Base-by-base conservation (phyloP, 2,888 invertebrate genomes). In the Oscheius onirici region DNA sequence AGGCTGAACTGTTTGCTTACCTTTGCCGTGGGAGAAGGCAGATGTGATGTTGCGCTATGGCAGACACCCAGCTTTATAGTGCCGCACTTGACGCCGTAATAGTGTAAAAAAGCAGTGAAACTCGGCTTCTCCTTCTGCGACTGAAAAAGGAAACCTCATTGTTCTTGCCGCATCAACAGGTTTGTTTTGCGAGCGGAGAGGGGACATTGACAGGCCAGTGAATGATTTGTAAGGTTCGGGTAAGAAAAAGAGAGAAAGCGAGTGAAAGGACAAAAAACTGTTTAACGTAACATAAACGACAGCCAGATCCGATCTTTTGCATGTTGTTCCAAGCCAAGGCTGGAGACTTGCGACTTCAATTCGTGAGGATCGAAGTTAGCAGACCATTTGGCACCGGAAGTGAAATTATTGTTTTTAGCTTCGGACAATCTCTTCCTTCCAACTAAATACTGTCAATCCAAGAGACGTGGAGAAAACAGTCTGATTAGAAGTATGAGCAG, bases 111-210 rank as follows among this genome's bases (percentile, higher is more conserved):
- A 58, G 58, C 40, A 43, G 58, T 58, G 58, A 58, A 58, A 58
- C 58, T 58, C 58, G 58, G 58, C 58, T 58, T 58, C 58, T 58
- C 58, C 58, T 58, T 58, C 46, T 46, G 15, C 46, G 15, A 20
- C 46, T 46, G 46, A 46, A 46, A 46, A 46, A 58, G 58, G 58
- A 58, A 58, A 58, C 58, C 58, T 58, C 58, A 58, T 58, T 58
- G 58, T 58, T 58, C 58, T 58, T 58, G 17, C 26, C 58, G 58
- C 58, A 41, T 41, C 41, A 43, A 58, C 58, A 41, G 58, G 58
- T 58, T 58, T 58, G 22, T 58, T 58, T 58, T 58, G 58, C 41
- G 58, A 58, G 40, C 22, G 26, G 24, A 52, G 52, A 52, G 13
- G n/a, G 13, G 22, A 52, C 34, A 34, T 34, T 34, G 34, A 34